Evolutionary conservation across 2,113 vertebrate genomes (phyloP).

Genomic region (Oreocharis arfaki): DNA sequence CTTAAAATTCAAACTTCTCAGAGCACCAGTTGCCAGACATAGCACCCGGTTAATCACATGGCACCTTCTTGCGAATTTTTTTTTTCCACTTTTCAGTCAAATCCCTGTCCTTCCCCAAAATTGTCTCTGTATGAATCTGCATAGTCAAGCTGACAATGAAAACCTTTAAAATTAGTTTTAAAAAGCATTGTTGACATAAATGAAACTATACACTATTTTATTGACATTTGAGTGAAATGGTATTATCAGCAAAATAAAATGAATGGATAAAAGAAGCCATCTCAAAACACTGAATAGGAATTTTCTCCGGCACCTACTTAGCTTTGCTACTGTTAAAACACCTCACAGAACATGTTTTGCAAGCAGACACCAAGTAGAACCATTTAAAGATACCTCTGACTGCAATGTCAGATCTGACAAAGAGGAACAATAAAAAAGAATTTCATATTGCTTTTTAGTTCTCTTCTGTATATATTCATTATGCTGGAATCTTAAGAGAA

Average conservation of each 20-base stretch:
- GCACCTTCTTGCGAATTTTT: not conserved
- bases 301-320: not conserved
- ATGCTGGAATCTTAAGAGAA: not conserved
- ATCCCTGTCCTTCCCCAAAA: not conserved
- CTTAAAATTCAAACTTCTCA: not conserved
- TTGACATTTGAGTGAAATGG: not conserved
- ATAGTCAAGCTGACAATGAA: not conserved
- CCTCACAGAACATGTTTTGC: not conserved
- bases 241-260: not conserved
- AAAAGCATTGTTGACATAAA: not conserved
- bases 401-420: not conserved
- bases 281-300: not conserved
- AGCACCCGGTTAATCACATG: not conserved
- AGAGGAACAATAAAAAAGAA: not conserved
- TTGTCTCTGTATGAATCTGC: not conserved
- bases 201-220: not conserved
- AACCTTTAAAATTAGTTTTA: not conserved
- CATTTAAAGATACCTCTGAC: not conserved
- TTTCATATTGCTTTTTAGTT: not conserved
- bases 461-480: not conserved
- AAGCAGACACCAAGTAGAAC: not conserved
- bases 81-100: not conserved
- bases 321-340: not conserved
- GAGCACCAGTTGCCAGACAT: not conserved
- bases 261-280: not conserved